A percentile compares a stretch with the other conserved stretches of the same genome.
Conservation (phyloP, 2,888 invertebrate genomes). For the Drosophila anomelani region DNA sequence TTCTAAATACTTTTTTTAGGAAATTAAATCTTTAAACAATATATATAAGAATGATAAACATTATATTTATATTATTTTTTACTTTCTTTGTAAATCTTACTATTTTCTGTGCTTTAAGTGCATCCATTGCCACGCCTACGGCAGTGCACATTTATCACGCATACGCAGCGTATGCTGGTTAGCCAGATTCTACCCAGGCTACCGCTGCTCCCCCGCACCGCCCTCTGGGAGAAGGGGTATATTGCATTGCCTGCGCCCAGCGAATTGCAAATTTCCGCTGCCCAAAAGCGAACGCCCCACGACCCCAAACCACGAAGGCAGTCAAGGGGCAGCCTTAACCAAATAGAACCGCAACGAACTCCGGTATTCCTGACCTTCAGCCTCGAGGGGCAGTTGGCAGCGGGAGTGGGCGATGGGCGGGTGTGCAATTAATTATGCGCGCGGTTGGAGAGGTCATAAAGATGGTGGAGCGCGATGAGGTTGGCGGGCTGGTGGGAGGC, state of each 20-base stretch:
- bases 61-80: not conserved
- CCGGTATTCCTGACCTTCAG: conserved; percentile 31
- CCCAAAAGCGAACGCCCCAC: conserved; percentile 57
- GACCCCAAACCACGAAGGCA: conserved; percentile 25
- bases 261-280: conserved; percentile 76
- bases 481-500: not conserved
- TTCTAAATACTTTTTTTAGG: no score
- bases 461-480: conserved; percentile 23
- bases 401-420: conserved; percentile 16
- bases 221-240: not conserved
- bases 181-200: conserved; percentile 18
- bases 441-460: conserved; percentile 39
- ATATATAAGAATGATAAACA: not conserved
- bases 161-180: conserved; percentile 70
- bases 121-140: conserved; percentile 50
- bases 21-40: no score
- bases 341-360: conserved; percentile 41
- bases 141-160: conserved; percentile 70
- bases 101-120: not conserved
- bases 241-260: conserved; percentile 47
- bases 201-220: not conserved
- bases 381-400: conserved; percentile 11
- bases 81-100: not conserved
- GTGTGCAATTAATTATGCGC: conserved; percentile 43
- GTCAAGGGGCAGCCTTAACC: conserved; percentile 45